Base-by-base conservation (phyloP, 2,797 vertebrate genomes). In the Neoniphon sammara region DNA sequence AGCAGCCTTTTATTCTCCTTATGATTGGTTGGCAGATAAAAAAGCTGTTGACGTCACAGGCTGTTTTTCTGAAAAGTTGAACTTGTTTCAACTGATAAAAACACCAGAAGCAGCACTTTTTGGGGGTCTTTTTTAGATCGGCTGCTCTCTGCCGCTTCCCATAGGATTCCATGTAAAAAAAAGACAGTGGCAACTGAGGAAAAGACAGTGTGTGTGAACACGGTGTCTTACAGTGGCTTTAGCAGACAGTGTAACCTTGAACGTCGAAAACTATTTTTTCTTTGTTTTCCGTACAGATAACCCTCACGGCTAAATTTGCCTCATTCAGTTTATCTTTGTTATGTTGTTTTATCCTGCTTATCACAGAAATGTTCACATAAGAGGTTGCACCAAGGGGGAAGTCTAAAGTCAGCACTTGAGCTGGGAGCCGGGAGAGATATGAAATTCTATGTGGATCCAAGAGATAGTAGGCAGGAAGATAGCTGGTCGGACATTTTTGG, bases 271-370 rank as follows among this genome's bases (percentile, higher is more conserved):
- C 17, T 4, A 7, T 30, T 61, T 74, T 42, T 75, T 65, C 54
- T 78, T 83, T 73, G 80, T 82, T 83, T 83, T 71, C 59, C 2
- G n/a, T 34, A 27, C 55, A 81, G 87, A 89, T 89, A 89, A 82
- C 73, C 60, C 62, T 34, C 1, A 15, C 7, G 23, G 84, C 82
- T 89, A 88, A 85, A 88, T 91, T 85, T 86, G 85, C 84, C 84
- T 84, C 71, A 30, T 81, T 84, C 27, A n/a, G 27, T 88, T 89
- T 88, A 85, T 91, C 86, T 86, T 65, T 44, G 53, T 36, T 36
- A 30, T 80, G 73, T 87, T 87, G 77, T 84, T 88, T 88, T 81
- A 88, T 87, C 47, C 66, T 47, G 71, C 85, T 92, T 91, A 90
- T 91, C 90, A 59, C 63, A 67, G 11, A 77, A 83, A 80, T 30